Evolutionary conservation across 2,888 invertebrate species (phyloP), one percentile per base, ranked within the genome.

Genomic region (Gisinianus flammeolus): DNA sequence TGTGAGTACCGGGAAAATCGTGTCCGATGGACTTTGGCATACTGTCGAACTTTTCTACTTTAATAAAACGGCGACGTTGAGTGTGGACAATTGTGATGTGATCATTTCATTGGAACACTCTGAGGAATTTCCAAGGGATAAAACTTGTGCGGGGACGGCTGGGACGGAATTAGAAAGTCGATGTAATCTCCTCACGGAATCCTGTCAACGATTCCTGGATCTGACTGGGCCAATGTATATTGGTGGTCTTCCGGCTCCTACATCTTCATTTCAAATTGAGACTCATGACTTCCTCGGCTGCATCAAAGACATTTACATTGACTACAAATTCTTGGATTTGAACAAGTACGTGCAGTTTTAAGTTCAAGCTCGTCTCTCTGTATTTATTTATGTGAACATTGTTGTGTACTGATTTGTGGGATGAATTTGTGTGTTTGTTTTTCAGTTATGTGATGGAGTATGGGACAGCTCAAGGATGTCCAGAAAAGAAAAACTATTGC

Each of bases 21-120:
- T 97, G 0, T 92, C 93, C 0, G 94, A 97, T 86, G 97, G 98
- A 0, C 88, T 91, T 64, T 98, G 97, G 97, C 97, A 97, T 87
- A 90, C 91, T 6, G 94, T 96, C 2, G 91, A 91, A 80, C 91
- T 98, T 0, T 89, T 91, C 22, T 98, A 97, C 86, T 91, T 93
- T 80, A 97, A 97, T 86, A 91, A 92, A 90, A 94, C 94, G 0
- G 95, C 93, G 0, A 93, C 93, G 0, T 87, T 98, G 44, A 91
- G 93, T 0, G 86, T 97, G 67, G 96, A 97, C 85, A 91, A 93
- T 58, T 98, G 97, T 86, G 97, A 97, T 87, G 92, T 93, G 56
- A 92, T 92, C 0, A 88, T 97, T 4, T 92, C 95, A 0, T 87
- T 97, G 33, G 92, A 87, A 87, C 91, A 88, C 85, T 91, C 92